Base-by-base conservation (phyloP, 1,140 invertebrate species). In the Aphelenchoides avenae region DNA sequence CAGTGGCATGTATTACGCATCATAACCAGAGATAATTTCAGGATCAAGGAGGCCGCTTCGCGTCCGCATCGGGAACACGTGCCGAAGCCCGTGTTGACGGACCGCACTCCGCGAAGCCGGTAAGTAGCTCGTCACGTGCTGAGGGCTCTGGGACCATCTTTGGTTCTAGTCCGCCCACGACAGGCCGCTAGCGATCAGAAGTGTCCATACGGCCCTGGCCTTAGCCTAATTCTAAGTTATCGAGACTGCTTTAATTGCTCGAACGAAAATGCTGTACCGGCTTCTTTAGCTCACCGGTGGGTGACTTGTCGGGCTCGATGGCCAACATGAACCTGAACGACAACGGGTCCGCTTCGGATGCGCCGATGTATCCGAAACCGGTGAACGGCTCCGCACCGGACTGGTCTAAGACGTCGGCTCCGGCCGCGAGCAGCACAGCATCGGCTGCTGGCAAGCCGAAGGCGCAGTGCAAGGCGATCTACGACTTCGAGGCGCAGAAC, bases 401-500 rank as follows among this genome's bases (percentile, higher is more conserved):
- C 22, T 41, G 56, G 49, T 27, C 54, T 66, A 34, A 37, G 33
- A 31, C 27, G 33, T 9, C 53, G 4, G 34, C 58, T 1, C 26
- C 62, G 2, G 47, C 31, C 29, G 15, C 36, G 9, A 7, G 11
- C 18, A 61, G 13, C 24, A 26, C 62, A 9, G 26, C 18, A 11
- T 18, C 30, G 27, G 30, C 64, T 7, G 24, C 59, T 15, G 24
- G 6, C 31, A 22, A 3, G 26, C 15, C 2, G 6, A 55, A 67
- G 39, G 48, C 64, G 9, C 27, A 41, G 5, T 71, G 65, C 51
- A 71, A 71, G 48, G 67, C 67, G 9, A 34, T 71, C 2, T 68
- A 55, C 50, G 54, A 68, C 29, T 69, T 69, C 43, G 46, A 72
- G 43, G 67, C 67, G 24, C 42, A 66, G 43, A 69, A 74, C 43